Evolutionary conservation across 2,797 vertebrate genomes (phyloP), one percentile per base, ranked within the genome.

Genomic region (Microctenopoma stevenorrisi): DNA sequence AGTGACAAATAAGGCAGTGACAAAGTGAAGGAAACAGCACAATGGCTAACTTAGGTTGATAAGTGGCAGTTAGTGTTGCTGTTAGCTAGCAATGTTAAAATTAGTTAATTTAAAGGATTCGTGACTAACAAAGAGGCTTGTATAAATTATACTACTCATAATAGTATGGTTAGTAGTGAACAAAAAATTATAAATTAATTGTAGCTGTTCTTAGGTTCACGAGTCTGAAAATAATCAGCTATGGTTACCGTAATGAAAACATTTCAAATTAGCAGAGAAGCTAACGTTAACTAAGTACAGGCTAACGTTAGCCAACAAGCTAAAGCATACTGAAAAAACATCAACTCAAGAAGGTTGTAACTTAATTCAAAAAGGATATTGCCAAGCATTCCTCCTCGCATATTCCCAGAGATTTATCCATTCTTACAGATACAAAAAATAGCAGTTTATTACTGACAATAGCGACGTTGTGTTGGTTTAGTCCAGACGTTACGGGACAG

Each of bases 281-380:
- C 38, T 40, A 40, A 13, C 38, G 12, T 44, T 33, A 5, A 25
- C 48, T 44, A 47, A 48, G 22, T 25, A 53, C 16, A 12, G 16
- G 77, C 86, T 84, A 87, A 64, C 42, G 67, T 83, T 88, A 87
- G 85, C 79, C 28, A 68, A 50, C 25, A 28, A 78, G 78, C 83
- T 78, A 86, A 61, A 62, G 16, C 56, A 53, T 58, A 58, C n/a
- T 33, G 33, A n/a, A 61, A 25, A 46, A 50, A 22, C 16, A 62
- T 1, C 6, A 16, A 51, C 2, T 18, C 0, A 37, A 76, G 54
- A 46, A 15, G 14, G 37, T 14, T 46, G 18, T 49, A 69, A 70
- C 54, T 76, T n/a, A 60, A 81, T 56, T 75, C 5, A 66, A 86
- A 81, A 94, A 95, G 94, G 94, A 95, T 95, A 95, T 94, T 76